Base-by-base conservation (phyloP, 2,888 invertebrate species). In the Salpingus planirostris region DNA sequence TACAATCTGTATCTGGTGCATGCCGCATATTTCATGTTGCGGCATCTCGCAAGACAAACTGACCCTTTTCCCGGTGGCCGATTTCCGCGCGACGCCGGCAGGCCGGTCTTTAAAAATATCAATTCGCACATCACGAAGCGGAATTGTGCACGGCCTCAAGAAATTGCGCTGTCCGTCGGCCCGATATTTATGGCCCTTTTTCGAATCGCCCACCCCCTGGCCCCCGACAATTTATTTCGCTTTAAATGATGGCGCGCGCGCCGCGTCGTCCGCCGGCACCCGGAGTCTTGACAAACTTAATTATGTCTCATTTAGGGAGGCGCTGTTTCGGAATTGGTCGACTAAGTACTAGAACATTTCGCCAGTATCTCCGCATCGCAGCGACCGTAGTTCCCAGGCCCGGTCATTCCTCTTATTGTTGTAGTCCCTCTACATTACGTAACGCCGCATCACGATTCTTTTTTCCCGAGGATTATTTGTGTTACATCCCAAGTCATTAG, bases 1-100 rank as follows among this genome's bases (percentile, higher is more conserved):
- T 39, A 36, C 39, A 39, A 39, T 39, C 39, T 39, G 39, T 39
- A 39, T 39, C 33, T 39, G 39, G 35, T 39, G 36, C 36, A 36
- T 39, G 39, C 35, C 35, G 39, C 36, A 39, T 39, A 39, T 39
- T 39, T 39, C 39, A 39, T 36, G 29, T 39, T 21, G 39, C 39
- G 39, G 36, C 32, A 39, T 36, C 39, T 39, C 15, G 14, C 23
- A 36, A 39, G 39, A 39, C 39, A 36, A 39, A 39, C 39, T 39
- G 39, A 36, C 39, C 39, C 32, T 35, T 22, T 28, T 21, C 18
- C 2, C n/a, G n/a, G 10, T n/a, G 24, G 6, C n/a, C n/a, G 24
- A 5, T 5, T n/a, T 27, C 14, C 23, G 27, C 28, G 24, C 25
- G 18, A 29, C 23, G 23, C 11, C 8, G 23, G 24, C 36, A 15